Evolutionary conservation across 2,888 invertebrate species (phyloP).

Genomic region (Caenorhabditis sulstoni): DNA sequence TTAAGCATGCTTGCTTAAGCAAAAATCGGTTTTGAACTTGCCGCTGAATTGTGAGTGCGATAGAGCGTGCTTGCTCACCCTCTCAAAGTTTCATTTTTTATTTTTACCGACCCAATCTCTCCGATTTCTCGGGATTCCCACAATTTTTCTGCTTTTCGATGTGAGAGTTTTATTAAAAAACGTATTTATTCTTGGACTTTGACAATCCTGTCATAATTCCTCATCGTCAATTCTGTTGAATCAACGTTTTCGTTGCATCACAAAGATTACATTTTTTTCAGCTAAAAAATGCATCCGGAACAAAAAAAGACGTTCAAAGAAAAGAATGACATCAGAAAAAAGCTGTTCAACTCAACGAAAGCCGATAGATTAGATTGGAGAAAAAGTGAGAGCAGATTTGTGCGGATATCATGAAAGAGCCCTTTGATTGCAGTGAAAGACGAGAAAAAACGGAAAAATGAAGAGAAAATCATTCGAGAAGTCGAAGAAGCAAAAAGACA

Average conservation of each 20-base stretch:
- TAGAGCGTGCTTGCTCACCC: neutral
- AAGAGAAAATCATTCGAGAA: constrained; percentile 56
- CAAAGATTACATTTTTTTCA: too few relatives aligned
- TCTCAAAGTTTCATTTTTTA: constrained; percentile 6
- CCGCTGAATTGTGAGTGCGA: constrained; percentile 3
- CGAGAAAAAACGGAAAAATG: constrained; percentile 58
- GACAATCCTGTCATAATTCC: too few relatives aligned
- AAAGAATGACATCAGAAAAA: constrained; percentile 55
- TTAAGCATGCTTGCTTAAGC: too few relatives aligned
- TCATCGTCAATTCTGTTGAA: too few relatives aligned
- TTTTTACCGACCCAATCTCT: neutral
- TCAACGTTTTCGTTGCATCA: too few relatives aligned
- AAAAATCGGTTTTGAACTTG: constrained; percentile 7
- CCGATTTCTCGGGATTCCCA: neutral
- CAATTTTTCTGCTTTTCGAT: too few relatives aligned
- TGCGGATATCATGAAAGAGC: too few relatives aligned
- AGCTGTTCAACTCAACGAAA: constrained; percentile 59
- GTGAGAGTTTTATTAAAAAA: neutral
- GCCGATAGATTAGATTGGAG: constrained; percentile 53
- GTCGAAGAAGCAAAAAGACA: constrained; percentile 39
- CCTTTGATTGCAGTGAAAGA: constrained; percentile 54
- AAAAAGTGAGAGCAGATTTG: constrained; percentile 22
- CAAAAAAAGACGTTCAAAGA: constrained; percentile 56
- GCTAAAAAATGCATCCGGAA: constrained; percentile 45
- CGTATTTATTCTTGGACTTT: neutral